Evolutionary conservation across 2,797 vertebrate genomes (phyloP).

Genomic region (Pipistrellus pipistrellus): DNA sequence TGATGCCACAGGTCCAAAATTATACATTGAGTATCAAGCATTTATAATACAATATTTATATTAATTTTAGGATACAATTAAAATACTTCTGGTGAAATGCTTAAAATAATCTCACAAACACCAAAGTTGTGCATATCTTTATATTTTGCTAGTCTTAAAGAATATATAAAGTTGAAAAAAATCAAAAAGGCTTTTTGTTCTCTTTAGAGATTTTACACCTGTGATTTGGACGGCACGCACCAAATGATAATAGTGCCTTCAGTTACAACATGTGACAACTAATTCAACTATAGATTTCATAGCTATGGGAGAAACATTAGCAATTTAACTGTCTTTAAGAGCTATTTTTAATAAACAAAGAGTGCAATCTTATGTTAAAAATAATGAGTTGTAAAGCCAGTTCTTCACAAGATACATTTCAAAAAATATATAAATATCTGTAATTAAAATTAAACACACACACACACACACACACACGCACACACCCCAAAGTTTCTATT

Average conservation of each 20-base stretch:
- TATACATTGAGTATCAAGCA: neutral
- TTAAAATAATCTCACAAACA: neutral
- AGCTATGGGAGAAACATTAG: neutral
- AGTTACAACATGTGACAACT: neutral
- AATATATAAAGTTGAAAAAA: neutral
- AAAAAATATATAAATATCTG: neutral
- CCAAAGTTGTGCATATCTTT: neutral
- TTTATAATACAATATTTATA: neutral
- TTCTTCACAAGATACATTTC: constrained; percentile 2
- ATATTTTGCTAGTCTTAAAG: neutral
- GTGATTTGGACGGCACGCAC: neutral
- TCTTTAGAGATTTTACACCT: neutral
- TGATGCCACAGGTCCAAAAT: neutral
- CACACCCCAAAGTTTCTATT: neutral
- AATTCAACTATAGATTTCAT: neutral
- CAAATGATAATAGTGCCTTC: neutral
- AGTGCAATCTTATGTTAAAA: neutral
- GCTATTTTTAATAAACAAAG: neutral
- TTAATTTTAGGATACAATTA: neutral
- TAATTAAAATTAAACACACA: neutral
- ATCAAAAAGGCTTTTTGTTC: neutral
- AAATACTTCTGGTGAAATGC: neutral
- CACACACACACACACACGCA: neutral
- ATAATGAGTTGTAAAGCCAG: neutral
- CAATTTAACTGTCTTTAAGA: neutral